These are phyloP conservation scores for Onychomys torridus DNA, from an alignment of 2,797 vertebrate genomes.

Conservation along the genomic window DNA sequence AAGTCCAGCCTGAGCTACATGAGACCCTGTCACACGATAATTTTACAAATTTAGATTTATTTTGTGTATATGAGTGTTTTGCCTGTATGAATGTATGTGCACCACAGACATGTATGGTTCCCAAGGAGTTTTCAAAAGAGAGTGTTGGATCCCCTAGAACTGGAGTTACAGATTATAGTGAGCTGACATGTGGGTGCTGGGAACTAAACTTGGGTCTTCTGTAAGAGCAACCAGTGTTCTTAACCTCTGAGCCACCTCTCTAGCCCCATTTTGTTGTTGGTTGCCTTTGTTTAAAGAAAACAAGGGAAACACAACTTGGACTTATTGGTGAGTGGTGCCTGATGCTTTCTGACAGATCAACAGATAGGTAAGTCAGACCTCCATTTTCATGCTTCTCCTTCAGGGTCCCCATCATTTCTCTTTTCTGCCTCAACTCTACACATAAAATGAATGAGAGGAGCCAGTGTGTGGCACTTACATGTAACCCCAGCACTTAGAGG, in stretches of 20 bases:
- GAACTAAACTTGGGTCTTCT: background rate
- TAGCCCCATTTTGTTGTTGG: background rate
- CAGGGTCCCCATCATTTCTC: background rate
- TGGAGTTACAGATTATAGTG: background rate
- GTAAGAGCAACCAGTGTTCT: background rate
- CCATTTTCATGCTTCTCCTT: background rate
- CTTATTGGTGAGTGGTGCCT: background rate
- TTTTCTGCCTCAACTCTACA: background rate
- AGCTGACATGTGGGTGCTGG: background rate
- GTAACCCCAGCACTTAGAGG: background rate
- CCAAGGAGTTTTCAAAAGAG: background rate
- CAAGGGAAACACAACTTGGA: background rate
- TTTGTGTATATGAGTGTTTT: background rate
- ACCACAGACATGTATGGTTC: background rate
- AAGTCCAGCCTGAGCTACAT: background rate
- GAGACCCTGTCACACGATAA: background rate
- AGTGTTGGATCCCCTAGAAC: background rate
- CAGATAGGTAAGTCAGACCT: background rate
- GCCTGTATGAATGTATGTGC: background rate
- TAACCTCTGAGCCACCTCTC: too few species aligned
- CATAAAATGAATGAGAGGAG: too few species aligned
- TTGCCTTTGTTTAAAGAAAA: background rate
- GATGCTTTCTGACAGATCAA: background rate
- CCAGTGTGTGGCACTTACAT: background rate
- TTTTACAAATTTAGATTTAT: background rate